phyloP scores from a whole-genome alignment of 2,888 invertebrate genomes.

The Epinotia nisella region DNA sequence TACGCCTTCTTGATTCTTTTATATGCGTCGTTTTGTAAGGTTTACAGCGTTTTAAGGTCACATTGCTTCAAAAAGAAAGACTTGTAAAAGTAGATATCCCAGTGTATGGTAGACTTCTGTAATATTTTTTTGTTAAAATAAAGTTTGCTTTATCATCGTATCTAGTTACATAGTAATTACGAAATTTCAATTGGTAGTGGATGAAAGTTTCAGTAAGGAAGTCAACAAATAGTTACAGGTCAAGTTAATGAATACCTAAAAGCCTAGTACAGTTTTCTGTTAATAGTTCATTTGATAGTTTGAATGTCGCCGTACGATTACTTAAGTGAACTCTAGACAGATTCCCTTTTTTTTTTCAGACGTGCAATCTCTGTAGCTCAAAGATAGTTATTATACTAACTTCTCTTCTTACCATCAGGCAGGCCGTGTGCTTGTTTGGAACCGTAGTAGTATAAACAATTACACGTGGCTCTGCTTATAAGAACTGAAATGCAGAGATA shows the following conservation, averaged over 20 bases:
- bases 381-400: too few species aligned
- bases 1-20: constrained; percentile 33
- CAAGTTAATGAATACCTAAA: not conserved
- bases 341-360: not conserved
- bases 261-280: not conserved
- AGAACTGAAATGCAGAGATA: not conserved
- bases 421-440: too few species aligned
- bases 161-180: too few species aligned
- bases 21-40: constrained; percentile 36
- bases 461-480: not conserved
- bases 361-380: too few species aligned
- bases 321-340: not conserved
- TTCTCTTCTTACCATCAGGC: too few species aligned
- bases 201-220: not conserved
- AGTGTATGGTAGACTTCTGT: not conserved
- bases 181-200: not conserved
- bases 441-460: too few species aligned
- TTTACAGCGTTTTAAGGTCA: constrained; percentile 29
- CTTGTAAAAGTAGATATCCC: not conserved
- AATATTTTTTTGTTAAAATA: too few species aligned
- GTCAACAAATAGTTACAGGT: not conserved
- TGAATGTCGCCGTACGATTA: not conserved
- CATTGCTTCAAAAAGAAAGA: not conserved
- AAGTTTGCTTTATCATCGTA: too few species aligned
- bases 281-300: not conserved